phyloP scores from a whole-genome alignment of 2,113 vertebrate species.

The Hippocampus abdominalis region DNA sequence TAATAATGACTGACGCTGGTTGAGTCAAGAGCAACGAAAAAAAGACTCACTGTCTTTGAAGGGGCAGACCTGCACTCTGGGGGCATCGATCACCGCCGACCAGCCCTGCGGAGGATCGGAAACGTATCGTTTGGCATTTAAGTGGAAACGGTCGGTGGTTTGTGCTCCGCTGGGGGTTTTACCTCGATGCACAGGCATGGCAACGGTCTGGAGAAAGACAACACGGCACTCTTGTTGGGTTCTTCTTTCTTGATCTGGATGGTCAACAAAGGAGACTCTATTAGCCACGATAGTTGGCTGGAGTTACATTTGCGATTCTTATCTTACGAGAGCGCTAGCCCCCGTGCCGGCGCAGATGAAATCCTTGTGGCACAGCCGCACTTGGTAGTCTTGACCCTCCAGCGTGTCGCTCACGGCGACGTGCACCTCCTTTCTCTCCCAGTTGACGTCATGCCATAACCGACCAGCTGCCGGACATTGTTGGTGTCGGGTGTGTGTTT shows the following conservation, averaged over 20 bases:
- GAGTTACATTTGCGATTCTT: neutral
- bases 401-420: conserved; percentile 71
- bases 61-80: conserved; percentile 80
- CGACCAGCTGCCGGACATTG: conserved; percentile 65
- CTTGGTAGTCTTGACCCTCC: conserved; percentile 66
- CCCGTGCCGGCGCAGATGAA: conserved; percentile 75
- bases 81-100: conserved; percentile 78
- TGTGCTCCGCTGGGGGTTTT: conserved; percentile 20
- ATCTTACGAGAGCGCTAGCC: conserved; percentile 67
- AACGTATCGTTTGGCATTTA: neutral
- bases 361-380: conserved; percentile 80
- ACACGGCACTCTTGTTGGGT: conserved; percentile 54
- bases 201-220: conserved; percentile 71
- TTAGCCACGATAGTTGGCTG: neutral
- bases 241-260: conserved; percentile 79
- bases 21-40: neutral
- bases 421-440: conserved; percentile 65
- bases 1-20: too few relatives aligned
- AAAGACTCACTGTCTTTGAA: conserved; percentile 80
- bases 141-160: neutral
- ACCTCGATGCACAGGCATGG: conserved; percentile 90
- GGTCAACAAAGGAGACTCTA: conserved; percentile 16
- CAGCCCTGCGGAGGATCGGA: conserved; percentile 72
- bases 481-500: neutral
- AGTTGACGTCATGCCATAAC: conserved; percentile 71